Base-by-base conservation (phyloP, 2,797 vertebrate species). In the Melanotaenia maccullochi region DNA sequence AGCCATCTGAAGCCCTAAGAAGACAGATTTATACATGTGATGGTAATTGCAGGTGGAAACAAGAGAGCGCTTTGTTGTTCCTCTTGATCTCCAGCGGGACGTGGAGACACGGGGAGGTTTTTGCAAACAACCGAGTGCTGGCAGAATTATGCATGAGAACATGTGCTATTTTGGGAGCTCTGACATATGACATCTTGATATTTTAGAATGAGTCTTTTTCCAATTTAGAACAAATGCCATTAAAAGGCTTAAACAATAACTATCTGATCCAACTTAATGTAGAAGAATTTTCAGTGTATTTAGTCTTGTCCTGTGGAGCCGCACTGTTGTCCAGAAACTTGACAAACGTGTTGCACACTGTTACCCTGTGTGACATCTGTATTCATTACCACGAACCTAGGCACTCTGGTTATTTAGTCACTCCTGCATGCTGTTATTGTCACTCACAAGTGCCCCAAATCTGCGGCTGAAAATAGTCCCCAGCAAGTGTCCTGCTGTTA, bases 81-180 rank as follows among this genome's bases (percentile, higher is more conserved):
- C 60, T 78, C 38, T 83, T 67, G 42, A 66, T 73, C 63, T 72
- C 74, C 65, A 14, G 22, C 35, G 64, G 83, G 68, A 80, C 51
- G 5, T 9, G 2, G 49, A 65, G 68, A 57, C 1, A n/a, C 76
- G 38, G 66, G 14, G 62, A 81, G 74, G 49, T 65, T 73, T 77
- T 68, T 57, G 57, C 67, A 76, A 75, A 76, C 60, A 57, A 68
- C 54, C 28, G 52, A 71, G 60, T 9, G 70, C 60, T 42, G 60
- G 76, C 55, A 75, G 81, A 88, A 86, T 87, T 74, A 85, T 88
- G 79, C 75, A 87, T 82, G 74, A 84, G 77, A 68, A 79, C 84
- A 75, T 33, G 68, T 76, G 78, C 76, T 83, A 72, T 71, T 81
- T 35, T 71, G 80, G 71, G 79, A 83, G 52, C 59, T 28, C 38